Base-by-base conservation (phyloP, 53 echinoderm and acorn worm genomes). In the Patiria pectinifera region DNA sequence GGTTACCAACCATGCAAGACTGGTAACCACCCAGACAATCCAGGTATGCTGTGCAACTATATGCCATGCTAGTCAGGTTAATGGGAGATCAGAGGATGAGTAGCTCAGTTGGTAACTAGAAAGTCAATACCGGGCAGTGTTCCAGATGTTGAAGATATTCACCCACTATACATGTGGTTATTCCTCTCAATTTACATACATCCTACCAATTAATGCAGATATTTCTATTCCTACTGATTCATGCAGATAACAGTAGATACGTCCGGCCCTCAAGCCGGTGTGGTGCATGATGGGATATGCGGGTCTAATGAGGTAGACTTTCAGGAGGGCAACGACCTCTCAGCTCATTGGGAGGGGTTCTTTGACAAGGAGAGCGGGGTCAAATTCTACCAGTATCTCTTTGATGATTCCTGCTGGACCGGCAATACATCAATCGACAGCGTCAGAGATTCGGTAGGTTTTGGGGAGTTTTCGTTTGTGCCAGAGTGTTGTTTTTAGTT, bases 291-390 rank as follows among this genome's bases (percentile, higher is more conserved):
- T 70, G 87, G 93, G 23, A 63, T 81, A 13, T 59, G 71, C 4
- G 84, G 93, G 15, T 81, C 80, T 18, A 72, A 35, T 89, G 93
- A 93, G 22, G 71, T 93, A 10, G 93, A 93, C 88, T 93, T 87
- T 58, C 93, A 93, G 23, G 81, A 82, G n/a, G 84, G 45, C 60
- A 66, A 14, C 16, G 72, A 88, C 46, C 70, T 93, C 60, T 21
- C 48, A 24, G 89, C 89, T 66, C 87, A 85, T 22, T 93, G 93
- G 93, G 87, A 87, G 14, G 93, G 93, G n/a, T 93, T 93, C 78
- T 93, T 93, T 71, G 93, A 93, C 81, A 87, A 62, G 63, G 93
- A 93, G 63, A 93, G 93, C 58, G 93, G 93, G 19, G 61, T 93
- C 69, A 89, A 78, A 83, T 93, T 89, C 21, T 93, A 93, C 49